Percentiles rank a stretch among this genome's conserved stretches.
phyloP scores from a whole-genome alignment of 2,888 invertebrate species.

The Periphyllus acericola region DNA sequence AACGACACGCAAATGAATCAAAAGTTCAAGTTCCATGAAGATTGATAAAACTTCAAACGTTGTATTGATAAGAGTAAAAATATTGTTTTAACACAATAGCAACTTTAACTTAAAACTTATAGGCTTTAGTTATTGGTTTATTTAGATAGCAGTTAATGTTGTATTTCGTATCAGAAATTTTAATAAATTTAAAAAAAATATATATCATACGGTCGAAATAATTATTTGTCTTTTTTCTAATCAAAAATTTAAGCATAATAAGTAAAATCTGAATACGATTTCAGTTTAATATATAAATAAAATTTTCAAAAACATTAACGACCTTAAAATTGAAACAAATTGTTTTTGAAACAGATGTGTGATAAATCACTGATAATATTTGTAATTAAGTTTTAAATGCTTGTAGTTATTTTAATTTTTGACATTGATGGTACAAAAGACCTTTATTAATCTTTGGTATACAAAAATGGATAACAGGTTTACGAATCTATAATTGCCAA shows the following conservation, averaged over 20 bases:
- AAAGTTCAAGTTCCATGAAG: not conserved
- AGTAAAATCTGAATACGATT: not conserved
- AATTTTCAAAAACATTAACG: not conserved
- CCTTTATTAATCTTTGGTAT: not conserved
- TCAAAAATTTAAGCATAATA: not conserved
- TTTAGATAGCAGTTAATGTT: not conserved
- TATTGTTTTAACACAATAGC: not conserved
- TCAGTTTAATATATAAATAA: no score
- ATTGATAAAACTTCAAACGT: not conserved
- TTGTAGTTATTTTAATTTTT: not conserved
- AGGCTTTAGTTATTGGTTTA: not conserved
- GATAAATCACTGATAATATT: no score
- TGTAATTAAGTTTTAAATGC: not conserved
- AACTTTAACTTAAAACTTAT: not conserved
- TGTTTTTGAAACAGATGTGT: not conserved
- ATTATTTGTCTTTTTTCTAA: not conserved
- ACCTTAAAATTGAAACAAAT: not conserved
- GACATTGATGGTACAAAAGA: not conserved
- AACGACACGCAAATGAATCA: not conserved
- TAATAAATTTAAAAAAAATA: not conserved
- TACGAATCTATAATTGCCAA: not conserved
- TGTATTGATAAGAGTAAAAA: not conserved
- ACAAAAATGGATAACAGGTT: not conserved
- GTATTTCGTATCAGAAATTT: not conserved
- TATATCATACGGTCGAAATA: not conserved